Conservation (phyloP, 2,113 vertebrate genomes). For the Podiceps cristatus region DNA sequence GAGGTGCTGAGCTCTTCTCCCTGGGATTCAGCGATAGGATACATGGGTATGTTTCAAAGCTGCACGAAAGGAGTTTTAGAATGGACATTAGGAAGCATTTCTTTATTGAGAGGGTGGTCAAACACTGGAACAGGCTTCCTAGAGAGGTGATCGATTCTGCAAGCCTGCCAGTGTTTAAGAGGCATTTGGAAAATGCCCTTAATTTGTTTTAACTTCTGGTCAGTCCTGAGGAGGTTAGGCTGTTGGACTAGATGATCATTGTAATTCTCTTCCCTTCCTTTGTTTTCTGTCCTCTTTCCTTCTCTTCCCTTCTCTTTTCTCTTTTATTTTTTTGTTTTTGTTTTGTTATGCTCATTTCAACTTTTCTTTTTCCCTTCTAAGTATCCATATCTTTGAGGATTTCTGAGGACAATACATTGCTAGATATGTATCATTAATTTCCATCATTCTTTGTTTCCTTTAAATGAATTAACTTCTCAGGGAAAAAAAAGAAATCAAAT, state of each 20-base stretch:
- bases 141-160: no score
- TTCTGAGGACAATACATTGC: not conserved
- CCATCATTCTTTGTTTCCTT: not conserved
- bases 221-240: not conserved
- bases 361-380: no score
- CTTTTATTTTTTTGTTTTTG: no score
- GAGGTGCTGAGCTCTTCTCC: no score
- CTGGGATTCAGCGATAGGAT: no score
- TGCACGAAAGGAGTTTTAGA: no score
- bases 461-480: not conserved
- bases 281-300: not conserved
- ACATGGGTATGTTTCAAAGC: no score
- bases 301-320: not conserved
- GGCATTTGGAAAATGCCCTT: not conserved
- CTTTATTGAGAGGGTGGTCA: no score
- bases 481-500: not conserved
- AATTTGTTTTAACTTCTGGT: not conserved
- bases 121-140: no score
- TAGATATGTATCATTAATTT: not conserved
- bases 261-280: not conserved
- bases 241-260: not conserved
- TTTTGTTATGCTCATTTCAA: not conserved
- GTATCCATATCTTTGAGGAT: not conserved
- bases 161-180: no score
- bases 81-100: no score